Percentiles rank a stretch among this genome's conserved stretches.
Evolutionary conservation across 2,888 invertebrate species (phyloP).

Genomic region (Drosophila borealis): DNA sequence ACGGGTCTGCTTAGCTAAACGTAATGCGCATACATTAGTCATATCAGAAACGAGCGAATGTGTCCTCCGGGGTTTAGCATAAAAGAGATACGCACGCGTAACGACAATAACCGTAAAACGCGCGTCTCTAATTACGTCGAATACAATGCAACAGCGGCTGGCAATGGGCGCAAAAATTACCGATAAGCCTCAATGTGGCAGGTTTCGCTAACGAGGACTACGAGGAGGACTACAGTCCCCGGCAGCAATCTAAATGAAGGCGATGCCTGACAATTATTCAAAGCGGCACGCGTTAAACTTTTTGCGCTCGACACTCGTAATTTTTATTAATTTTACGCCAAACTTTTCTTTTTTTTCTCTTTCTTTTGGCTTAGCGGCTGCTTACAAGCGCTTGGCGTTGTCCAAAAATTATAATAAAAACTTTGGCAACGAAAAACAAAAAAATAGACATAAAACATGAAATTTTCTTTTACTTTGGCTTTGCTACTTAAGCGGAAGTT

Average conservation of each 20-base stretch:
- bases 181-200: constrained; percentile 49
- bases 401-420: constrained; percentile 64
- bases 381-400: constrained; percentile 72
- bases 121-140: constrained; percentile 66
- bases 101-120: constrained; percentile 64
- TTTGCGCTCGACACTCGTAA: constrained; percentile 63
- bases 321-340: constrained; percentile 77
- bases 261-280: constrained; percentile 61
- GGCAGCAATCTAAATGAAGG: constrained; percentile 23
- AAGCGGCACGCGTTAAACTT: constrained; percentile 60
- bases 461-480: constrained; percentile 74
- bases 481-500: constrained; percentile 72
- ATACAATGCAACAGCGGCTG: constrained; percentile 47
- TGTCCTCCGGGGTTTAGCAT: constrained; percentile 58
- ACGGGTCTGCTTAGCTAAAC: constrained; percentile 33
- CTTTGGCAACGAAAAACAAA: constrained; percentile 33
- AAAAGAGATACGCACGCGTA: constrained; percentile 69
- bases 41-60: constrained; percentile 60
- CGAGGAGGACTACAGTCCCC: too few species aligned
- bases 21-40: constrained; percentile 76
- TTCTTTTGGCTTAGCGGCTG: constrained; percentile 62
- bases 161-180: constrained; percentile 38
- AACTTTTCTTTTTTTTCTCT: constrained; percentile 29
- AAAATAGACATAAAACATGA: constrained; percentile 65
- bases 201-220: constrained; percentile 12